A percentile compares a stretch with the other conserved stretches of the same genome.
Evolutionary conservation across 2,797 vertebrate species (phyloP).

Genomic region (Hafferia zeledoni): DNA sequence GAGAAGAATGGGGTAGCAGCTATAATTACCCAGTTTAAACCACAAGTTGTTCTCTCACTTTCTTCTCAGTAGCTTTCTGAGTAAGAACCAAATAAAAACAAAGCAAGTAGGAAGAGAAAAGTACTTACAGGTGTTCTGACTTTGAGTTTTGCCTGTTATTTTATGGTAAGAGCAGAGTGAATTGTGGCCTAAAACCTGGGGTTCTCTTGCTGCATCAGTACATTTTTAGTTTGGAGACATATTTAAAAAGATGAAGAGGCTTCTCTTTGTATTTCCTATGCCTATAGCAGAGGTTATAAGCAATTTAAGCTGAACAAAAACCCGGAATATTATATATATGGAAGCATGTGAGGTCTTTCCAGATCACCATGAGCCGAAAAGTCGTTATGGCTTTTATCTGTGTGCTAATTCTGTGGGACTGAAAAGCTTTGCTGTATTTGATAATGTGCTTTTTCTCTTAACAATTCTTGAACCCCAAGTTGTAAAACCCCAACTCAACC

Average conservation of each 20-base stretch:
- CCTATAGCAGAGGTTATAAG: neutral
- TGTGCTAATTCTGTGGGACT: neutral
- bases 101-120: neutral
- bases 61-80: neutral
- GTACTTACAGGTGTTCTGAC: neutral
- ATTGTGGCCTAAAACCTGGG: neutral
- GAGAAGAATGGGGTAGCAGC: neutral
- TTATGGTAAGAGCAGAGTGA: neutral
- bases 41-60: neutral
- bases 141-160: neutral
- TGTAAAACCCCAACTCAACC: neutral
- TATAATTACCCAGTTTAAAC: neutral
- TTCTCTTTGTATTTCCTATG: neutral
- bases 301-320: neutral
- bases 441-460: neutral
- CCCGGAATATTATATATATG: neutral
- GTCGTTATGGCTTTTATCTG: neutral
- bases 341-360: neutral
- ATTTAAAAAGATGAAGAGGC: neutral
- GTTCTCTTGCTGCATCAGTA: neutral
- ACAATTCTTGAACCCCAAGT: neutral
- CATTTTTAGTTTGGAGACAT: neutral
- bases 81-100: neutral
- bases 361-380: neutral
- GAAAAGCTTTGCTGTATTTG: neutral